Evolutionary conservation across 2,797 vertebrate genomes (phyloP).

Genomic region (Falco rusticolus): DNA sequence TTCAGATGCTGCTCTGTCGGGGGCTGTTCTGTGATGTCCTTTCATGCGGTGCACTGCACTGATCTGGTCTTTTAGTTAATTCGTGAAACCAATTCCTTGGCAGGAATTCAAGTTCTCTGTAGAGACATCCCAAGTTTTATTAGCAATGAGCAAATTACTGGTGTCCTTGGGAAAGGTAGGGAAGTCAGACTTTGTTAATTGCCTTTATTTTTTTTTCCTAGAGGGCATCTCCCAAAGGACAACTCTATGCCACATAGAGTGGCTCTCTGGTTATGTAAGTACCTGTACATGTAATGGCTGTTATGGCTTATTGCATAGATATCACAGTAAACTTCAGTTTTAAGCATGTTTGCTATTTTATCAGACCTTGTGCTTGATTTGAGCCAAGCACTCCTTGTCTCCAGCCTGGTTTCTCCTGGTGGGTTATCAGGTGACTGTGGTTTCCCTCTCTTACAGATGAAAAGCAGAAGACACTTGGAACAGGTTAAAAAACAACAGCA

Average conservation of each 20-base stretch:
- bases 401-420: background rate
- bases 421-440: background rate
- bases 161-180: constrained; percentile 43
- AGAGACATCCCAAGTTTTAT: background rate
- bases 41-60: background rate
- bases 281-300: background rate
- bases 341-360: background rate
- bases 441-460: background rate
- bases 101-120: background rate
- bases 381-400: background rate
- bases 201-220: background rate
- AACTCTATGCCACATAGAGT: background rate
- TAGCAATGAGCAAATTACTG: background rate
- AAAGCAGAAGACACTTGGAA: constrained; percentile 16
- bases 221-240: background rate
- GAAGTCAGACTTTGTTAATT: background rate
- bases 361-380: background rate
- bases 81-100: constrained; percentile 9
- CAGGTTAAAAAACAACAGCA: constrained; percentile 4
- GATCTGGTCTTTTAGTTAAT: background rate
- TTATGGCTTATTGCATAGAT: background rate
- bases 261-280: background rate
- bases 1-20: background rate
- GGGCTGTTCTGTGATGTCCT: background rate
- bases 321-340: background rate